phyloP scores from a whole-genome alignment of 2,113 vertebrate genomes.

The Caranx melampygus region DNA sequence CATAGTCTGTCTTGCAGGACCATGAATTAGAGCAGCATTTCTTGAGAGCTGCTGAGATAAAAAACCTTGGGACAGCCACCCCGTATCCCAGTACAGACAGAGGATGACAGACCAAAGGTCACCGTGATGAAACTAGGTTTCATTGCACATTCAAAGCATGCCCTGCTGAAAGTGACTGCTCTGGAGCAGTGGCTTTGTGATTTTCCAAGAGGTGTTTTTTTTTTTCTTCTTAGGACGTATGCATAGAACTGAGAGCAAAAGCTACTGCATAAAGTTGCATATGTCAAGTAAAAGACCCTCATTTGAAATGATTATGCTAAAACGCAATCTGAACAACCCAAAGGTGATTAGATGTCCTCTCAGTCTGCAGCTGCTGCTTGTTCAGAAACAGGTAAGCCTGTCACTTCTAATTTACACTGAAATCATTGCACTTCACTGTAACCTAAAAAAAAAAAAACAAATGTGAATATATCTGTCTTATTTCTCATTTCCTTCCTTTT shows the following conservation, averaged over 20 bases:
- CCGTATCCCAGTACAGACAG: conserved; percentile 34
- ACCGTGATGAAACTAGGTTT: conserved; percentile 47
- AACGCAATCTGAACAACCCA: conserved; percentile 15
- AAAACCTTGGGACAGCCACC: conserved; percentile 33
- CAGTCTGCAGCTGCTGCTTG: conserved; percentile 10
- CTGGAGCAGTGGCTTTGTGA: conserved; percentile 28
- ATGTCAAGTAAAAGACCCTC: conserved; percentile 10
- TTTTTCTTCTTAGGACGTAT: conserved; percentile 2
- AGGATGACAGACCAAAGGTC: conserved; percentile 64
- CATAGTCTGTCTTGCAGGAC: conserved; percentile 30
- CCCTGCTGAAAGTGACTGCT: conserved; percentile 34
- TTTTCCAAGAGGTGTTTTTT: conserved; percentile 38
- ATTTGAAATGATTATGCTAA: conserved; percentile 21
- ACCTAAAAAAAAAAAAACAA: conserved; percentile 28
- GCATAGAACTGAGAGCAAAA: background rate
- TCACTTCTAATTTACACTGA: conserved; percentile 17
- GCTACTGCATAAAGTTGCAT: background rate
- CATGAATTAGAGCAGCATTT: conserved; percentile 36
- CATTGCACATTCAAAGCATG: conserved; percentile 45
- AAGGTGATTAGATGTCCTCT: conserved; percentile 28
- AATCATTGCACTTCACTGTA: conserved; percentile 23
- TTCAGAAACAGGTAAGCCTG: conserved; percentile 39
- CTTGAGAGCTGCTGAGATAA: conserved; percentile 25
- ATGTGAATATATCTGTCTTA: conserved; percentile 23
- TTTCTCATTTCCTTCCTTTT: conserved; percentile 25